Evolutionary conservation across 2,113 vertebrate genomes (phyloP), one percentile per base, ranked within the genome.

Genomic region (Pseudorhombus dupliciocellatus): DNA sequence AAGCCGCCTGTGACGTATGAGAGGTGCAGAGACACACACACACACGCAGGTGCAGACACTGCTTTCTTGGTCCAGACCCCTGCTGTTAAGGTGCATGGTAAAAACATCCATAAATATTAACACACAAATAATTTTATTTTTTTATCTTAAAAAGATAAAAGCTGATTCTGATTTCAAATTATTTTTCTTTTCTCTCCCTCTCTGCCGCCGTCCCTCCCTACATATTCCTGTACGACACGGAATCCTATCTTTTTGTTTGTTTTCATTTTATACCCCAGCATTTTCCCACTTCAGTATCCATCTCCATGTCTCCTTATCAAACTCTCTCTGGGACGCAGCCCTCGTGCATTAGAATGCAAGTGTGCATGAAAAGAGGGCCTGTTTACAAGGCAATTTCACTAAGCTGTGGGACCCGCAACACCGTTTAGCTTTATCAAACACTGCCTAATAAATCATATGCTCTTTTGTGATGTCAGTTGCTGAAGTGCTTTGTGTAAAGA

Each of bases 361-460:
- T 75, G 81, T 81, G 91, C 90, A 90, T 88, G 87, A 91, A 87
- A 89, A 86, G 79, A 85, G 76, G 69, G 84, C 74, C 88, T 94
- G 95, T 94, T 93, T 95, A 95, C 94, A 95, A 94, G 93, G 93
- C 94, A 95, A 94, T 96, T 96, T 94, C 91, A 93, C 94, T 95
- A 95, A 96, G 96, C 95, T 92, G 91, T 92, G 86, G 92, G 92
- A 95, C 94, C 94, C 92, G 91, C 89, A 91, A 94, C 93, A 94
- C 89, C 91, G 89, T 95, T 96, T 94, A 93, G 94, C 92, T 93
- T 95, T 95, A 95, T 95, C 94, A 95, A 95, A 94, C 95, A 92
- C 66, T 89, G 92, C 92, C 95, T 97, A 97, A 98, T 99, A 98
- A 98, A 98, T 97, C 96, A 97, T 95, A 96, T 90, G 93, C 95